These are phyloP conservation scores for Ylistrum balloti DNA, from an alignment of 1,140 invertebrate genomes.

Conservation along the genomic window DNA sequence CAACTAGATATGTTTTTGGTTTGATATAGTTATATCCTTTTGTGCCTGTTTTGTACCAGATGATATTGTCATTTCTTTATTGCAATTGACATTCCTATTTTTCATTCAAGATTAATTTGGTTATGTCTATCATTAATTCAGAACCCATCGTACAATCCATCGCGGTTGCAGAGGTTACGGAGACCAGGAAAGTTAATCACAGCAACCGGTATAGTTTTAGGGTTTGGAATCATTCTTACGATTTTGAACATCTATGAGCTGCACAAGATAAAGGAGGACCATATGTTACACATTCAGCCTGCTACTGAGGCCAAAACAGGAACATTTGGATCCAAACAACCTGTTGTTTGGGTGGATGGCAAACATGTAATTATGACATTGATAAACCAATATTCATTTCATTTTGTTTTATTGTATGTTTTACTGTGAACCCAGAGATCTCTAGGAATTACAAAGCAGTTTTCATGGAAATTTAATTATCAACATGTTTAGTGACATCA, in stretches of 20 bases:
- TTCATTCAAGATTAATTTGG: too few relatives aligned
- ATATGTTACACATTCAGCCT: slow-evolving; percentile 56
- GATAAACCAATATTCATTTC: too few relatives aligned
- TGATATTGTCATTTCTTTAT: too few relatives aligned
- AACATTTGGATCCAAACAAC: slow-evolving; percentile 48
- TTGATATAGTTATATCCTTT: too few relatives aligned
- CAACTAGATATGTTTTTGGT: too few relatives aligned
- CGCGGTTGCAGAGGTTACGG: neutral
- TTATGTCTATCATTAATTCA: neutral
- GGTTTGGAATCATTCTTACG: slow-evolving; percentile 73
- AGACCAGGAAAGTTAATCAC: slow-evolving; percentile 45
- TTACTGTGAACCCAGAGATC: too few relatives aligned
- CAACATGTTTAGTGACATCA: too few relatives aligned
- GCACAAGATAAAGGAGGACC: slow-evolving; percentile 73
- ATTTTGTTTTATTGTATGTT: too few relatives aligned
- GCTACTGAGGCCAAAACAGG: slow-evolving; percentile 51
- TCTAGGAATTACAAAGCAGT: too few relatives aligned
- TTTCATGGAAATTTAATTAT: too few relatives aligned
- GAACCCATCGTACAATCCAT: neutral
- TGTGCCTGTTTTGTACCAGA: too few relatives aligned
- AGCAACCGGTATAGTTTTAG: slow-evolving; percentile 66
- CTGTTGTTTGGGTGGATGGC: slow-evolving; percentile 61
- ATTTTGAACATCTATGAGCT: slow-evolving; percentile 79
- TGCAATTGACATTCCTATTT: too few relatives aligned
- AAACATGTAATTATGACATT: slow-evolving; percentile 54